Evolutionary conservation across 2,888 invertebrate genomes (phyloP).

Genomic region (Diaprepes abbreviatus): DNA sequence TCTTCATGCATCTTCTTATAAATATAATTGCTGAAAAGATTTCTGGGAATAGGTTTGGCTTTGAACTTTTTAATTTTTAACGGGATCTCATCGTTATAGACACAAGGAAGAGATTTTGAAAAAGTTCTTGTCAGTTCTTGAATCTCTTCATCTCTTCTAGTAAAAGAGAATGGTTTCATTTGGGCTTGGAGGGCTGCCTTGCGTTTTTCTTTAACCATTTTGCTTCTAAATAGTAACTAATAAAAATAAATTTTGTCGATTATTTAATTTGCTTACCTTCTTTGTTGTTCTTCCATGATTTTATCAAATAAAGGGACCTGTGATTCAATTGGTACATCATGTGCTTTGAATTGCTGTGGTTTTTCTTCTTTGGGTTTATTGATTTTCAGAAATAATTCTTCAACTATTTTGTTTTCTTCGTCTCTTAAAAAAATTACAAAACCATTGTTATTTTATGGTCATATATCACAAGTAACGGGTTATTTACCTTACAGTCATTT

Average conservation of each 20-base stretch:
- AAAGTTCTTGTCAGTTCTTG: slow-evolving; percentile 63
- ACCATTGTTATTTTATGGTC: no score
- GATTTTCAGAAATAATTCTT: slow-evolving; percentile 65
- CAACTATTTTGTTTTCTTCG: slow-evolving; percentile 74
- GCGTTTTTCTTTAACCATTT: slow-evolving; percentile 73
- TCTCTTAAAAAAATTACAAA: no score
- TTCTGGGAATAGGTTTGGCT: slow-evolving; percentile 79
- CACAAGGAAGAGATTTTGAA: slow-evolving; percentile 65
- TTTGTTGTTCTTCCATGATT: slow-evolving; percentile 79
- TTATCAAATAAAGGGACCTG: slow-evolving; percentile 80
- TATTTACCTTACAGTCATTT: slow-evolving; percentile 78
- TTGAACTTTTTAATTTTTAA: slow-evolving; percentile 72
- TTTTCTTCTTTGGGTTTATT: slow-evolving; percentile 66
- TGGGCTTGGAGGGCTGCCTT: slow-evolving; percentile 75
- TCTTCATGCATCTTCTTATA: slow-evolving; percentile 81
- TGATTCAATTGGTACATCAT: slow-evolving; percentile 79
- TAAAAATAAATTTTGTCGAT: background rate
- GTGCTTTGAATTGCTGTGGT: slow-evolving; percentile 72
- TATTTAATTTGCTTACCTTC: slow-evolving; percentile 67
- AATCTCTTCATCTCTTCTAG: slow-evolving; percentile 72
- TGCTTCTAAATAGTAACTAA: slow-evolving; percentile 68
- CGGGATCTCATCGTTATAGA: slow-evolving; percentile 63
- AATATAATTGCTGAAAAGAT: slow-evolving; percentile 78
- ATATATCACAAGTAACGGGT: no score
- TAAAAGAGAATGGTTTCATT: slow-evolving; percentile 77